Conservation (phyloP, 2,888 invertebrate genomes). For the Ennomos erosarius region DNA sequence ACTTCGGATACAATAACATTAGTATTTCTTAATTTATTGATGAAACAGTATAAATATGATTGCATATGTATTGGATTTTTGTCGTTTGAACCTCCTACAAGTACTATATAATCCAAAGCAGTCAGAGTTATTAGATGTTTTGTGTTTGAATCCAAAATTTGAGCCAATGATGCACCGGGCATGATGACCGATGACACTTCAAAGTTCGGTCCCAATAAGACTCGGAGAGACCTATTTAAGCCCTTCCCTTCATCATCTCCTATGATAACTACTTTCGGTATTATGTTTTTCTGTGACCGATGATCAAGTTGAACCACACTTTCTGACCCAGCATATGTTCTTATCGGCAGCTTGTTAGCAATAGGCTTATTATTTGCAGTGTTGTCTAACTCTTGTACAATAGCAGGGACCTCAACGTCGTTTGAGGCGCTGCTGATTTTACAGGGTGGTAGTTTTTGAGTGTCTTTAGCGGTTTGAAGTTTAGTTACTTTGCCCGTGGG, state of each 20-base stretch:
- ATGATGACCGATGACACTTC: background rate
- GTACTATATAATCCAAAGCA: background rate
- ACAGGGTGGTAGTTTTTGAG: no score
- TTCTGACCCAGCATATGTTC: no score
- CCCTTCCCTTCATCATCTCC: slow-evolving; percentile 7
- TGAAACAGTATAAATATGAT: background rate
- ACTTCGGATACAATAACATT: background rate
- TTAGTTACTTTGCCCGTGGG: no score
- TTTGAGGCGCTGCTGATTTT: no score
- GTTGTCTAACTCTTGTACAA: no score
- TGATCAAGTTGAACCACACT: no score
- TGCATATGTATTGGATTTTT: background rate
- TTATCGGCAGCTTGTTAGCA: no score
- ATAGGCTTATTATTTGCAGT: no score
- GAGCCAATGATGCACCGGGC: background rate
- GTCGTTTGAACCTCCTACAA: background rate
- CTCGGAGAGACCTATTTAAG: background rate
- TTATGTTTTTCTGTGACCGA: no score
- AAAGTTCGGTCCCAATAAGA: background rate
- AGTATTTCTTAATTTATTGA: background rate
- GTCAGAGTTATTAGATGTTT: background rate
- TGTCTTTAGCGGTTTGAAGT: no score
- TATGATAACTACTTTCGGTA: background rate
- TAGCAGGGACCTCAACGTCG: no score
- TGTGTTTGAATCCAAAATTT: background rate